Evolutionary conservation across 2,888 invertebrate species (phyloP).

Genomic region (Harpalus rubripes): DNA sequence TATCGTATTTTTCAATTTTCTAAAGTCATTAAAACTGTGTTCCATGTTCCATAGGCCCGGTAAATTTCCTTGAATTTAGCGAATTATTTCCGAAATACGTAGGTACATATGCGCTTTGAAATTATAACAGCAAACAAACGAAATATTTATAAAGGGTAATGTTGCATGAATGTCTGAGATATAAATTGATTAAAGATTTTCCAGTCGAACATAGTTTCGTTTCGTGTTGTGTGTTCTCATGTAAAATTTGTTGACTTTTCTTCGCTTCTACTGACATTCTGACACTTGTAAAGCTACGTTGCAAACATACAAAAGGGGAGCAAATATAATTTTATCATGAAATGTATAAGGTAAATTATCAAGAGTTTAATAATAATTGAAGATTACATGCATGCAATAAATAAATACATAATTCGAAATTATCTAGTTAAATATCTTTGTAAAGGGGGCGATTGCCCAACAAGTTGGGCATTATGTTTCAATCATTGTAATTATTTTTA

Average conservation of each 20-base stretch:
- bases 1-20: too few relatives aligned
- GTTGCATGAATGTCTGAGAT: neutral
- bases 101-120: neutral
- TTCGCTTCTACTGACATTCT: conserved; percentile 16
- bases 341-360: neutral
- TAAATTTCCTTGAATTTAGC: neutral
- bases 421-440: too few relatives aligned
- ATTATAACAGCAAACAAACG: neutral
- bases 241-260: conserved; percentile 33
- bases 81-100: neutral
- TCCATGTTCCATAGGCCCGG: neutral
- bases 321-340: conserved; percentile 30
- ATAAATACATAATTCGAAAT: too few relatives aligned
- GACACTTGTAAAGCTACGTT: conserved; percentile 28
- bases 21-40: too few relatives aligned
- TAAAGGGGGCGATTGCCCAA: too few relatives aligned
- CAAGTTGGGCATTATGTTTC: too few relatives aligned
- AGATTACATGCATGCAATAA: neutral
- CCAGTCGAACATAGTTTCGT: neutral
- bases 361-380: neutral
- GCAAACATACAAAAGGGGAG: conserved; percentile 1
- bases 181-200: neutral
- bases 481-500: too few relatives aligned
- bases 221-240: conserved; percentile 12
- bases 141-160: neutral